Percentiles rank a stretch among this genome's conserved stretches.
Evolutionary conservation across 2,888 invertebrate species (phyloP).

Genomic region (Anthophora plumipes): DNA sequence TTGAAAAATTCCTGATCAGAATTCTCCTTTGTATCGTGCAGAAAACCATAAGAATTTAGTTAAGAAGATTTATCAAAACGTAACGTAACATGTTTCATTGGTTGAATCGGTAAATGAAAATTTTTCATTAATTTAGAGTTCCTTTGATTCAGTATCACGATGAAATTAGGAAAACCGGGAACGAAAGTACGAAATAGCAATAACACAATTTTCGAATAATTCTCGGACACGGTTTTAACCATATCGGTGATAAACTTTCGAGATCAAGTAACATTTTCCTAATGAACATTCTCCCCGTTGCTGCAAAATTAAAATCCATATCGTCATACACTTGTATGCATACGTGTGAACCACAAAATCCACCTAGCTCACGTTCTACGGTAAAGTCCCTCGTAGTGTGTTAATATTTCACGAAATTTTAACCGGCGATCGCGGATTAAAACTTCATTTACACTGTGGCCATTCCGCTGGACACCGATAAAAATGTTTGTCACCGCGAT

Average conservation of each 20-base stretch:
- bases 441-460: neutral
- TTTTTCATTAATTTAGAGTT: too few relatives aligned
- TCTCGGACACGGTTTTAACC: neutral
- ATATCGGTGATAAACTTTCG: neutral
- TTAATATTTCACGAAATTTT: slow-evolving; percentile 19
- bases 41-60: too few relatives aligned
- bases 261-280: neutral
- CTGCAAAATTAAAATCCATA: neutral
- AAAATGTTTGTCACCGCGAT: slow-evolving; percentile 7
- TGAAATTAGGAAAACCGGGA: neutral
- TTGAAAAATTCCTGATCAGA: slow-evolving; percentile 3
- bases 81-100: too few relatives aligned
- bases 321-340: neutral
- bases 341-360: too few relatives aligned
- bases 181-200: too few relatives aligned
- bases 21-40: too few relatives aligned
- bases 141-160: neutral
- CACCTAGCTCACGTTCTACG: neutral
- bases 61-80: too few relatives aligned
- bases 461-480: neutral
- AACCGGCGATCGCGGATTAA: neutral
- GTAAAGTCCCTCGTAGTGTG: neutral
- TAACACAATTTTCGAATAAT: neutral
- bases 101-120: neutral
- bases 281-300: neutral